Percentiles rank a stretch among this genome's conserved stretches.
Evolutionary conservation across 2,113 vertebrate genomes (phyloP).

Genomic region (Alaudala cheleensis): DNA sequence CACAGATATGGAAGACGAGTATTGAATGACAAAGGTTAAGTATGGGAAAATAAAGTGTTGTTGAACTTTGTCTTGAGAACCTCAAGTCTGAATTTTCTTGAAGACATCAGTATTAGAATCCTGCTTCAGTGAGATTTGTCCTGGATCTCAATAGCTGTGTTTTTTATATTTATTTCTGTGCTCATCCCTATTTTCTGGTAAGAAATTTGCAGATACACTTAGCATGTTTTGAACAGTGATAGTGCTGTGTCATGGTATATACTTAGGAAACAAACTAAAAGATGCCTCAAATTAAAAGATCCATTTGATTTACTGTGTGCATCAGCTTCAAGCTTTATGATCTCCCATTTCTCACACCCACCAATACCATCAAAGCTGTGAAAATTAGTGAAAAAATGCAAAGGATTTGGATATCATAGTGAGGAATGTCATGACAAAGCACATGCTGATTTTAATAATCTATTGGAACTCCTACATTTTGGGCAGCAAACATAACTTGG

Average conservation of each 20-base stretch:
- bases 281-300: background rate
- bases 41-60: background rate
- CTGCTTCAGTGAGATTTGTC: background rate
- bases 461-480: background rate
- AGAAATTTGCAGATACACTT: background rate
- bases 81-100: background rate
- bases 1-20: background rate
- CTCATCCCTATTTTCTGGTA: background rate
- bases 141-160: rapidly evolving
- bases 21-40: background rate
- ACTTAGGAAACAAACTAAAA: background rate
- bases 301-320: background rate
- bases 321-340: background rate
- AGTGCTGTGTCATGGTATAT: background rate
- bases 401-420: background rate
- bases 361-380: background rate
- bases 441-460: background rate
- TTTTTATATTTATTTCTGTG: background rate
- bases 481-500: background rate
- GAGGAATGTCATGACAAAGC: background rate
- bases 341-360: background rate
- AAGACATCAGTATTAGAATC: background rate
- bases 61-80: background rate
- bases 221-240: background rate
- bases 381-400: background rate